Conservation (phyloP, 2,797 vertebrate genomes). For the Platyrinchus mystaceus region DNA sequence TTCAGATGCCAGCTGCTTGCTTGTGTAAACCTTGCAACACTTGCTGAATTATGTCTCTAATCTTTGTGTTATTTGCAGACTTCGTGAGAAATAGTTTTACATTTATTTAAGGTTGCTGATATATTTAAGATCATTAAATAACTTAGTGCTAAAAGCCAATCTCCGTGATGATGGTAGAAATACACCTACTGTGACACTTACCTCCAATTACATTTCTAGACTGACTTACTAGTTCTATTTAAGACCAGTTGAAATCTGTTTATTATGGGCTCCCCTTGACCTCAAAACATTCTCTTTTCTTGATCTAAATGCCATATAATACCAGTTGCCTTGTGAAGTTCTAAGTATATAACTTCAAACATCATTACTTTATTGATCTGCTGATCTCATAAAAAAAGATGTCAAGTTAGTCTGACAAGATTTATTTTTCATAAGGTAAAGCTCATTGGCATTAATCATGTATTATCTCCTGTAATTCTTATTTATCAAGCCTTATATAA, state of each 20-base stretch:
- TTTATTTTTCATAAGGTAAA: conserved; percentile 5
- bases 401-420: not conserved
- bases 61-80: not conserved
- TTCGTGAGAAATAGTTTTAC: not conserved
- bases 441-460: not conserved
- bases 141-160: not conserved
- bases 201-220: not conserved
- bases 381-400: not conserved
- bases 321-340: not conserved
- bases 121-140: not conserved
- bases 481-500: conserved; percentile 1
- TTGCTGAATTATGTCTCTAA: not conserved
- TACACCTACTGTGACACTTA: not conserved
- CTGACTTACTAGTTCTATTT: not conserved
- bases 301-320: conserved; percentile 5
- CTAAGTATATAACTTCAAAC: not conserved
- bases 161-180: accelerated
- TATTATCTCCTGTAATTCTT: not conserved
- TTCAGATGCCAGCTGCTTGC: not conserved
- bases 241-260: not conserved
- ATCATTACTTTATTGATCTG: conserved; percentile 22
- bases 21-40: not conserved
- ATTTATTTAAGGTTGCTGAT: not conserved
- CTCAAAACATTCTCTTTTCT: not conserved
- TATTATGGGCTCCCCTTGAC: not conserved